phyloP scores from a whole-genome alignment of 2,113 vertebrate species.

The Physeter macrocephalus region DNA sequence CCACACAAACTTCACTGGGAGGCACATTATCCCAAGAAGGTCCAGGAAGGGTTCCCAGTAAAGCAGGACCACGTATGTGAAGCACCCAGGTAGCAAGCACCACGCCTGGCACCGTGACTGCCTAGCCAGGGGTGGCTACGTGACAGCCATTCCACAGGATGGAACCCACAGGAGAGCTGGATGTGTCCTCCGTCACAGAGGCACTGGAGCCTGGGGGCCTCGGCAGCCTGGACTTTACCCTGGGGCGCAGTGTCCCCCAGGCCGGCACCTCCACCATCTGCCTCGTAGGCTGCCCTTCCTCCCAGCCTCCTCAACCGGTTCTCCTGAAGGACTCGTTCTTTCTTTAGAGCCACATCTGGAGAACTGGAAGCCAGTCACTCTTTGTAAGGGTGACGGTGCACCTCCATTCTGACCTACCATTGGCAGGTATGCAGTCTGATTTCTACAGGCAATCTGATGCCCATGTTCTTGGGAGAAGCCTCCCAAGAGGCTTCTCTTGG shows the following conservation, averaged over 20 bases:
- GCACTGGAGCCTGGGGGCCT: background rate
- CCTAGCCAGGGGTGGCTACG: fast-evolving
- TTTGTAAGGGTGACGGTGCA: background rate
- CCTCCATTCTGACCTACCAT: background rate
- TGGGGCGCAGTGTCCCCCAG: background rate
- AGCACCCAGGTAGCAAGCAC: fast-evolving
- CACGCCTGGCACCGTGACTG: fast-evolving
- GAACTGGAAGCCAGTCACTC: background rate
- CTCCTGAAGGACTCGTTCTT: background rate
- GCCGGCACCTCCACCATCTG: no score
- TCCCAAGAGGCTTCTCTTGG: no score
- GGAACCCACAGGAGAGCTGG: background rate
- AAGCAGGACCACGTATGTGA: background rate
- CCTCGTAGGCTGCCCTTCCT: background rate
- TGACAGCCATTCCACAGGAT: fast-evolving
- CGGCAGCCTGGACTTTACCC: background rate
- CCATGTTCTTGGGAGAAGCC: background rate
- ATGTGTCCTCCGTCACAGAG: background rate
- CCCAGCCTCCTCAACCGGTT: background rate
- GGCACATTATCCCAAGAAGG: background rate
- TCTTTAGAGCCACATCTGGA: background rate
- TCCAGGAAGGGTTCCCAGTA: background rate
- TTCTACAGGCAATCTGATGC: background rate
- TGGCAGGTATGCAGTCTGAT: background rate
- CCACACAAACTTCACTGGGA: background rate